These are phyloP conservation scores for Cepphus grylle DNA, from an alignment of 2,113 vertebrate species.

Conservation along the genomic window DNA sequence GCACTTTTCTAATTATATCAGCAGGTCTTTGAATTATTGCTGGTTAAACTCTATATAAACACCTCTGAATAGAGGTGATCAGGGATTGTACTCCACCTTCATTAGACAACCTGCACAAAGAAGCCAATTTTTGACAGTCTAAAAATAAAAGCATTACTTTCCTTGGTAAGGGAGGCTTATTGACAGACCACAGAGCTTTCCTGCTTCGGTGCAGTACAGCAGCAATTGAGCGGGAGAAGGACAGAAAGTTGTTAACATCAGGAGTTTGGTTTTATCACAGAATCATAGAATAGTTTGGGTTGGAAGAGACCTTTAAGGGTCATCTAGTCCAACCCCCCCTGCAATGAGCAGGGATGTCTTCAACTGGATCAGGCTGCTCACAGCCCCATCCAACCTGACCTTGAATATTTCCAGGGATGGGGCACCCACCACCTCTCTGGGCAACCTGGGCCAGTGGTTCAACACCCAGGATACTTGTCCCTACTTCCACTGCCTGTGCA, in stretches of 20 bases:
- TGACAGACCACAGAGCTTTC: background rate
- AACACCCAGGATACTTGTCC: background rate
- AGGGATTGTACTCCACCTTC: background rate
- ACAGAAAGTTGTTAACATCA: background rate
- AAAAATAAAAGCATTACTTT: constrained; percentile 40
- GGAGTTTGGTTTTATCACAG: background rate
- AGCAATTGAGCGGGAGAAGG: background rate
- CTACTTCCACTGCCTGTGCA: background rate
- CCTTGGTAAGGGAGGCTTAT: background rate
- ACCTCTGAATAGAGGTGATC: constrained; percentile 21
- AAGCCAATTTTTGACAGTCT: constrained; percentile 4
- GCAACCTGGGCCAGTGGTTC: background rate
- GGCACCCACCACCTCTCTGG: background rate
- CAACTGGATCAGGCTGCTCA: background rate
- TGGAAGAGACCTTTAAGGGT: background rate
- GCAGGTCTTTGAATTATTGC: constrained; percentile 32
- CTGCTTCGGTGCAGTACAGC: background rate
- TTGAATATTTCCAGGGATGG: background rate
- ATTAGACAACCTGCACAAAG: constrained; percentile 18
- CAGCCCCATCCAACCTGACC: background rate
- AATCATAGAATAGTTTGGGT: background rate
- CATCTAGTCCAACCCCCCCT: background rate
- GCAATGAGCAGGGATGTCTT: background rate
- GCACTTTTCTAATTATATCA: constrained; percentile 50
- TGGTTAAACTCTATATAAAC: constrained; percentile 32